Conservation (phyloP, 92 coral and sea anemone genomes). For the Epizoanthus rinbou region DNA sequence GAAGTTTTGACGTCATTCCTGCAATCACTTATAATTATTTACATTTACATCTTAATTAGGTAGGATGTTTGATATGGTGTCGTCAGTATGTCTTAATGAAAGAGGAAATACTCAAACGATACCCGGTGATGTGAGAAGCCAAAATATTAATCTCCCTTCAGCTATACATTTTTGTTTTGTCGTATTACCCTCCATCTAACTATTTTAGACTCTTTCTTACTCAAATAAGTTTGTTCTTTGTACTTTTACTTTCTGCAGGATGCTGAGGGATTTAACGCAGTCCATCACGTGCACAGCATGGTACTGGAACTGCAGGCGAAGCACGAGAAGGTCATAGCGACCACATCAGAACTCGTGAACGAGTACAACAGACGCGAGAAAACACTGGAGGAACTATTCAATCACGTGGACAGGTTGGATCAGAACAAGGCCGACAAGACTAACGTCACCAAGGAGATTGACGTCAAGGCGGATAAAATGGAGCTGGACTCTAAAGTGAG, state of each 20-base stretch:
- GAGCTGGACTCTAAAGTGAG: conserved; percentile 91
- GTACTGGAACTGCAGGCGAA: conserved; percentile 89
- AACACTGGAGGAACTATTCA: conserved; percentile 72
- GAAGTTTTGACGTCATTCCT: too few relatives aligned
- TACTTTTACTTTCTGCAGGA: conserved; percentile 54
- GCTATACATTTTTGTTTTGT: too few relatives aligned
- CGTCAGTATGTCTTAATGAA: too few relatives aligned
- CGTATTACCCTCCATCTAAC: not conserved
- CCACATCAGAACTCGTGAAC: conserved; percentile 86
- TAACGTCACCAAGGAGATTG: conserved; percentile 83
- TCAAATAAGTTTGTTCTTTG: not conserved
- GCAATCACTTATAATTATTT: too few relatives aligned
- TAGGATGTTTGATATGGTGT: too few relatives aligned
- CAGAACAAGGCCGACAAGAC: conserved; percentile 89
- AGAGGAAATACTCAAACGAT: too few relatives aligned
- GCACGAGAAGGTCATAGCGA: conserved; percentile 79
- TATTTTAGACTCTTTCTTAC: not conserved
- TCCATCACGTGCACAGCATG: conserved; percentile 95
- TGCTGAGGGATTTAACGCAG: conserved; percentile 95
- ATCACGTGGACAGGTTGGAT: conserved; percentile 72
- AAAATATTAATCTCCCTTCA: too few relatives aligned
- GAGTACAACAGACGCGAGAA: conserved; percentile 95
- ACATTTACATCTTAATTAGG: too few relatives aligned
- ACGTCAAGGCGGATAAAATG: conserved; percentile 89
- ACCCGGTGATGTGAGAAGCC: too few relatives aligned